Percentiles rank a stretch among this genome's conserved stretches.
Conservation (phyloP, 2,888 invertebrate species). For the Sussaba pulchella region DNA sequence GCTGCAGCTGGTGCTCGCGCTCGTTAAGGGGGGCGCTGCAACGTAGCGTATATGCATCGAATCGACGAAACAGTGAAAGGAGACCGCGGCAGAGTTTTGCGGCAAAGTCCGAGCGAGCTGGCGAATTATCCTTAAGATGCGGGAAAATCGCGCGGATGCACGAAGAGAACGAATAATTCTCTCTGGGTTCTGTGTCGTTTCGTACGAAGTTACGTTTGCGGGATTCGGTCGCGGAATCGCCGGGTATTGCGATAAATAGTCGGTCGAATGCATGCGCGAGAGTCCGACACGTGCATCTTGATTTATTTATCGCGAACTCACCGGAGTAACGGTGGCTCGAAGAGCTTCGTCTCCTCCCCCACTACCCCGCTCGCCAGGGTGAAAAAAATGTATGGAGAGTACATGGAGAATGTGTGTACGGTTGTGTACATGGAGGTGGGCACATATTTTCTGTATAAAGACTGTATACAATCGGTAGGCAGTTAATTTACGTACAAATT, state of each 20-base stretch:
- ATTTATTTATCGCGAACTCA: constrained; percentile 60
- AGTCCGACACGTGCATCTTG: constrained; percentile 59
- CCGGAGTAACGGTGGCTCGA: constrained; percentile 32
- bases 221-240: constrained; percentile 16
- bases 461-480: too few relatives aligned
- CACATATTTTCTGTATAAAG: too few relatives aligned
- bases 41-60: neutral
- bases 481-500: too few relatives aligned
- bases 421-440: too few relatives aligned
- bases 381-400: too few relatives aligned
- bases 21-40: neutral
- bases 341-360: too few relatives aligned
- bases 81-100: too few relatives aligned
- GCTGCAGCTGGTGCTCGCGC: neutral
- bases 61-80: constrained; percentile 36
- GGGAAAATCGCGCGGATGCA: neutral
- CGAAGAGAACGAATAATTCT: constrained; percentile 21
- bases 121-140: constrained; percentile 16
- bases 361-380: too few relatives aligned
- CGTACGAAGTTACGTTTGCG: neutral
- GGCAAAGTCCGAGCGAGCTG: constrained; percentile 26
- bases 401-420: too few relatives aligned
- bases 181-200: constrained; percentile 1
- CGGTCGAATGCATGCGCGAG: constrained; percentile 44
- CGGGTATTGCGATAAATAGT: constrained; percentile 59